A percentile compares a stretch with the other conserved stretches of the same genome.
Conservation (phyloP, 2,113 vertebrate species). For the Poeciliopsis retropinna region DNA sequence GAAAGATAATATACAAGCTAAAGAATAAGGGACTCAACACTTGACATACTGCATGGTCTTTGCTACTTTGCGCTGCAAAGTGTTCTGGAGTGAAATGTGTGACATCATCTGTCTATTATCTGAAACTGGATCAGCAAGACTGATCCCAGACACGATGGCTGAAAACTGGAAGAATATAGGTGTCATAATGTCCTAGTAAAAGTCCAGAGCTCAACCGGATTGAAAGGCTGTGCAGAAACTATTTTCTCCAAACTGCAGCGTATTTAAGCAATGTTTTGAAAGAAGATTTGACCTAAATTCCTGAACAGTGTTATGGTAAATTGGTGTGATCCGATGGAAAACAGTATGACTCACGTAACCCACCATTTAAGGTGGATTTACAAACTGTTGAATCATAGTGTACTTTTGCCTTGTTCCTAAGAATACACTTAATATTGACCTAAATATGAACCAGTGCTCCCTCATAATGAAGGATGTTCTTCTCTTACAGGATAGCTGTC, state of each 20-base stretch:
- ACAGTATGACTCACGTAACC: background rate
- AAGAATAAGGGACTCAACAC: background rate
- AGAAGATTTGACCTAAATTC: background rate
- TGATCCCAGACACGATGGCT: background rate
- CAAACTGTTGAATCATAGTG: background rate
- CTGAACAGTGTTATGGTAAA: background rate
- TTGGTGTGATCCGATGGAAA: background rate
- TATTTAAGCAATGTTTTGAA: background rate
- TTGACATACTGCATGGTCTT: too few relatives aligned
- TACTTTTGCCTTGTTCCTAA: background rate
- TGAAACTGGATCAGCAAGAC: background rate
- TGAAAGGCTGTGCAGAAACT: too few relatives aligned
- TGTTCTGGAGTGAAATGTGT: background rate
- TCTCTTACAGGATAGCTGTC: conserved; percentile 58
- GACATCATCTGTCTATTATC: background rate
- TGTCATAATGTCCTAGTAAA: background rate
- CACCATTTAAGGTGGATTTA: background rate
- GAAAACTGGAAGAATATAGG: background rate
- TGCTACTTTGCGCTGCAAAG: background rate
- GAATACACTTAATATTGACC: background rate
- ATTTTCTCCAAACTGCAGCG: background rate
- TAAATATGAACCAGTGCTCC: background rate
- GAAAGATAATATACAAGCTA: background rate
- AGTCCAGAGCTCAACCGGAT: too few relatives aligned
- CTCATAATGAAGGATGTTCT: conserved; percentile 11